Evolutionary conservation across 1,140 invertebrate genomes (phyloP).

Genomic region (Bombus impatiens): DNA sequence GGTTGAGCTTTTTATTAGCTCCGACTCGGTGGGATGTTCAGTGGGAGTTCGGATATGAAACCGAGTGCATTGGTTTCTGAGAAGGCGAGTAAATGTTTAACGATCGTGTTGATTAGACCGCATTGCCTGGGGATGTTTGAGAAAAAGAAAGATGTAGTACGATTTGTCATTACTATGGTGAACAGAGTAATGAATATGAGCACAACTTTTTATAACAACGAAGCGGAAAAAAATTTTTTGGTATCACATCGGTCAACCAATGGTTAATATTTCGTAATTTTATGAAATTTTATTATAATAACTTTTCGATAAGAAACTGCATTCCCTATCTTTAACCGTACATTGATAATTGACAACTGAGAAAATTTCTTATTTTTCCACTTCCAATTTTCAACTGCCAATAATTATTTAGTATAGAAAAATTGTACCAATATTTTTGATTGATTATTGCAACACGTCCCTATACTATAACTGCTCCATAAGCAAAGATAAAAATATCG

Average conservation of each 20-base stretch:
- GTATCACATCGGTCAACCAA: not conserved
- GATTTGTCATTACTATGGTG: not conserved
- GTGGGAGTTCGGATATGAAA: too few species aligned
- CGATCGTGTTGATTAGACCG: not conserved
- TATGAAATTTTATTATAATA: not conserved
- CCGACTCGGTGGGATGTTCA: not conserved
- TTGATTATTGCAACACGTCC: too few species aligned
- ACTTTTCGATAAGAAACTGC: not conserved
- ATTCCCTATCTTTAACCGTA: too few species aligned
- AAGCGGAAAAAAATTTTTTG: rapidly evolving
- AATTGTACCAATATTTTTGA: too few species aligned
- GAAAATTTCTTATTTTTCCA: too few species aligned
- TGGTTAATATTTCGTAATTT: not conserved
- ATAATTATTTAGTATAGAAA: too few species aligned
- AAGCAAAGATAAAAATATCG: not conserved
- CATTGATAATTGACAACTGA: too few species aligned
- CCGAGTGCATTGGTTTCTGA: not conserved
- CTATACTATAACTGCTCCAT: too few species aligned
- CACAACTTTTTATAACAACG: not conserved
- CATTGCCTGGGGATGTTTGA: not conserved
- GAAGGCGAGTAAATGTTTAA: not conserved
- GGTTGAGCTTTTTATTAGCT: not conserved
- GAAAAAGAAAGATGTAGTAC: not conserved
- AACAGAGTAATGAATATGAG: not conserved
- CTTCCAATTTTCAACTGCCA: too few species aligned